phyloP scores from a whole-genome alignment of 2,113 vertebrate species.

The Pluvialis apricaria region DNA sequence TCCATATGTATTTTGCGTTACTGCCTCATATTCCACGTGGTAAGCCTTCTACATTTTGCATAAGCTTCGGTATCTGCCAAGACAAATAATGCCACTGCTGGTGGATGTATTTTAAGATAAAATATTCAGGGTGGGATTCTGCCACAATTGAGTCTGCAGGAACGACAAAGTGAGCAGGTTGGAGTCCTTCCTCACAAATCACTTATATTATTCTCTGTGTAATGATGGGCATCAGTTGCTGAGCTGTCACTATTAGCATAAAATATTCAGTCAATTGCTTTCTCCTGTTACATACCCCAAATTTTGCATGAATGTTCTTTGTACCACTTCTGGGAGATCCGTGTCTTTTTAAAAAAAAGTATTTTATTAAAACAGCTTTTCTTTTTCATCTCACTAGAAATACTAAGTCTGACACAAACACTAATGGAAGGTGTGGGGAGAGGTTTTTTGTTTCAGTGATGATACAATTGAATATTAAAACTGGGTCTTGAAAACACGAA shows the following conservation, averaged over 20 bases:
- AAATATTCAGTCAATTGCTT: neutral
- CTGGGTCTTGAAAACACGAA: neutral
- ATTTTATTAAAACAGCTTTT: neutral
- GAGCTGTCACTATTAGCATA: neutral
- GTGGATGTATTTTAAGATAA: neutral
- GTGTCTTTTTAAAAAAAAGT: neutral
- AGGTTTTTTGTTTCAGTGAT: neutral
- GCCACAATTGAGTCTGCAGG: neutral
- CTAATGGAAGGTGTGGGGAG: neutral
- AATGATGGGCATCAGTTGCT: neutral
- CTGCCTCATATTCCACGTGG: slow-evolving; percentile 47
- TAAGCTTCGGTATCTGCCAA: neutral
- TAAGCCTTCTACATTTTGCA: slow-evolving; percentile 52
- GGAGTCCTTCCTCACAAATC: neutral
- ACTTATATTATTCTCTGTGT: neutral
- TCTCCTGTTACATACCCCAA: neutral
- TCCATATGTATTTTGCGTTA: slow-evolving; percentile 33
- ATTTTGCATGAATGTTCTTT: neutral
- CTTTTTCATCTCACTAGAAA: neutral
- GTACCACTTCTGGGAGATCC: neutral
- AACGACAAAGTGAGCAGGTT: neutral
- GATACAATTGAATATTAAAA: neutral
- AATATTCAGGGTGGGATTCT: slow-evolving; percentile 16
- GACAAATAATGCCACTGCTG: neutral
- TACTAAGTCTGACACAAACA: neutral